These are phyloP conservation scores for Microctenopoma steveboyesi DNA, from an alignment of 2,797 vertebrate species.

Conservation along the genomic window DNA sequence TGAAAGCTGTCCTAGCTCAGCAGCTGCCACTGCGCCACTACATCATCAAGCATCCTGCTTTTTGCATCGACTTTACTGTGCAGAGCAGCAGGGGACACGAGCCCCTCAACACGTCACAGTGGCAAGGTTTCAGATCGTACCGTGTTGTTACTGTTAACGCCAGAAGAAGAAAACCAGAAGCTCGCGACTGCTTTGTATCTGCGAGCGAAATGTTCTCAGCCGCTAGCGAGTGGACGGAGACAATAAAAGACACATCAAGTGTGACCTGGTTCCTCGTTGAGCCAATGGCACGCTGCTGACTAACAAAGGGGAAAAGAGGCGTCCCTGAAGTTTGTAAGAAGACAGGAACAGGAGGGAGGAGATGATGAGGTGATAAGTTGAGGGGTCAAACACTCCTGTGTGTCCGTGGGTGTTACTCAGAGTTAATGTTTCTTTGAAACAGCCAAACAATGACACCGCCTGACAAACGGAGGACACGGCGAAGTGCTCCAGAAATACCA, in stretches of 20 bases:
- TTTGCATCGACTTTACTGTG: not conserved
- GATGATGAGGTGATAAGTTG: slow-evolving; percentile 7
- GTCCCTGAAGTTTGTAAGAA: slow-evolving; percentile 28
- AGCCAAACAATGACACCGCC: too few species aligned
- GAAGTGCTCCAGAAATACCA: slow-evolving; percentile 10
- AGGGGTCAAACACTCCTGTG: not conserved
- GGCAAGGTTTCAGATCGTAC: not conserved
- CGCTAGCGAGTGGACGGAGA: slow-evolving; percentile 32
- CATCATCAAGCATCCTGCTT: not conserved
- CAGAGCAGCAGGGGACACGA: not conserved
- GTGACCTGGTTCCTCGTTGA: slow-evolving; percentile 29
- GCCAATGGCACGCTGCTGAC: not conserved
- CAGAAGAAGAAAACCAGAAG: not conserved
- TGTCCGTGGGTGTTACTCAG: slow-evolving; percentile 37
- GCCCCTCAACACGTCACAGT: not conserved
- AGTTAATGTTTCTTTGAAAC: slow-evolving; percentile 16
- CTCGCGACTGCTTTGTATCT: slow-evolving; percentile 24
- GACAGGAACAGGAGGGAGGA: not conserved
- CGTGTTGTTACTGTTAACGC: slow-evolving; percentile 4
- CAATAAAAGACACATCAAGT: slow-evolving; percentile 17
- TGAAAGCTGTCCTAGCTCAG: too few species aligned
- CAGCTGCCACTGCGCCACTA: too few species aligned
- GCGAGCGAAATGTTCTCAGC: slow-evolving; percentile 41
- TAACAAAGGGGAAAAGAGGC: slow-evolving; percentile 25
- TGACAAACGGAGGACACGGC: slow-evolving; percentile 18